A percentile compares a stretch with the other conserved stretches of the same genome.
These are phyloP conservation scores for Leucophenga varia DNA, from an alignment of 1,140 invertebrate species.

Conservation along the genomic window DNA sequence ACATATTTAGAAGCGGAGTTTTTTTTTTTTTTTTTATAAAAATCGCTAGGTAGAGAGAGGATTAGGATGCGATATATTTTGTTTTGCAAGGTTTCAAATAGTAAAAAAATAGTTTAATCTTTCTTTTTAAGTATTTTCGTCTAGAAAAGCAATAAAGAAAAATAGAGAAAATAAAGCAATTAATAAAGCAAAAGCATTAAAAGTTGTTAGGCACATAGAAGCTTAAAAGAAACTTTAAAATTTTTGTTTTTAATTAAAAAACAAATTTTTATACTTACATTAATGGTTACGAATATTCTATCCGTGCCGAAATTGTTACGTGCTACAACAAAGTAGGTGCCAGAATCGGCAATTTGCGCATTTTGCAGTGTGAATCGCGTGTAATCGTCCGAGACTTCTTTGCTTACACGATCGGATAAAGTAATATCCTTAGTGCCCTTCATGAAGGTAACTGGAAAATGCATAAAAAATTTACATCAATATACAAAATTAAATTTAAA, in stretches of 20 bases:
- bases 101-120: conserved; percentile 36
- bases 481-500: neutral
- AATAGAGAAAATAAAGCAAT: conserved; percentile 15
- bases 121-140: conserved; percentile 56
- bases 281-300: conserved; percentile 79
- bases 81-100: conserved; percentile 27
- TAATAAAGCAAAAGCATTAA: conserved; percentile 38
- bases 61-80: conserved; percentile 21
- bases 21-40: too few relatives aligned
- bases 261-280: conserved; percentile 59
- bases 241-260: neutral
- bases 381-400: conserved; percentile 81
- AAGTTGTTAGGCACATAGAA: conserved; percentile 21
- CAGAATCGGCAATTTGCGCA: conserved; percentile 81
- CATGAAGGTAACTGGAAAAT: conserved; percentile 75
- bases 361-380: conserved; percentile 85
- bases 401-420: conserved; percentile 71
- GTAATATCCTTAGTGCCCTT: conserved; percentile 83
- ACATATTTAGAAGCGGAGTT: too few relatives aligned
- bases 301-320: conserved; percentile 88
- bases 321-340: conserved; percentile 91
- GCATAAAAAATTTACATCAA: conserved; percentile 4
- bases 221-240: conserved; percentile 10
- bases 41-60: conserved; percentile 12
- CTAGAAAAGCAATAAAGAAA: conserved; percentile 33